Evolutionary conservation across 2,113 vertebrate species (phyloP), one percentile per base, ranked within the genome.

Genomic region (Rhodinocichla rosea): DNA sequence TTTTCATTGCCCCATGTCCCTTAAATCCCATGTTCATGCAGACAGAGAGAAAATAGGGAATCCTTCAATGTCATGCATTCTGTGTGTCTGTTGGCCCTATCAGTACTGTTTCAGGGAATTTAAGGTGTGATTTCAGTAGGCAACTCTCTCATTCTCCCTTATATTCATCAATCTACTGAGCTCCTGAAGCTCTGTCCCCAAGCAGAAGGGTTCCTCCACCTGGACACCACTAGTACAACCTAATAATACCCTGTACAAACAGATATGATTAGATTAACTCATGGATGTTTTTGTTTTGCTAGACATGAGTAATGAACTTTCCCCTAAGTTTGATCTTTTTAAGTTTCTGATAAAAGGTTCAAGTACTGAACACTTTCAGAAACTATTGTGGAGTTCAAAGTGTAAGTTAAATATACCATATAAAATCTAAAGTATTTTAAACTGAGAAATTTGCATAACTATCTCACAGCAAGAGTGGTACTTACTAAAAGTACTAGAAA

Each of bases 351-450:
- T 59, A 49, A 65, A 84, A 88, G 26, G 26, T 60, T 90, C 10
- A 89, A n/a, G 50, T 81, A 37, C 35, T 75, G n/a, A 93, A 50
- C 52, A 81, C 10, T 87, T 82, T 82, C 67, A 89, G 87, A 91
- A 91, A 90, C 52, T 35, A 50, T 83, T 74, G 32, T 76, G 63
- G 78, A 97, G 40, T 76, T 93, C 92, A 92, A 79, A 83, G 42
- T 74, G 59, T 62, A 81, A 96, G 71, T n/a, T 37, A 80, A 17
- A 71, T 78, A 13, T 86, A 67, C n/a, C 14, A 35, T 39, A 94
- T 69, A 53, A 23, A 69, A 50, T 70, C 63, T 89, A 74, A 94
- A 97, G 40, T 92, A 92, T 95, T 93, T 87, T 47, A 47, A 79
- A 62, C 42, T 53, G 37, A 59, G 35, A 67, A 27, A 60, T 65